phyloP scores from a whole-genome alignment of 2,113 vertebrate species.

The Brachyhypopomus occidentalis region DNA sequence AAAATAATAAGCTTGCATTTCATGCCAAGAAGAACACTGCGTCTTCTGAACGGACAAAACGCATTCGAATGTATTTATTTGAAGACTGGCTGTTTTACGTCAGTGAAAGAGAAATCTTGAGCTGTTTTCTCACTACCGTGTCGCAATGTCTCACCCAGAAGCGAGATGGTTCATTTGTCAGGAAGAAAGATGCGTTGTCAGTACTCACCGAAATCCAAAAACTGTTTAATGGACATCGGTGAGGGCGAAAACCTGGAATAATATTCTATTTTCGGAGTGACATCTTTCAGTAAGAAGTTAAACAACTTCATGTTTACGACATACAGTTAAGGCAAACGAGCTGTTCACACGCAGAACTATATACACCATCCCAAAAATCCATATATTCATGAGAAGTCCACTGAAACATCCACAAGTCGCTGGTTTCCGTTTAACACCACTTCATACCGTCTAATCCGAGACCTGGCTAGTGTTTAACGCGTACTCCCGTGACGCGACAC shows the following conservation, averaged over 20 bases:
- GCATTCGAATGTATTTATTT: neutral
- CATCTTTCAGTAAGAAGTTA: constrained; percentile 66
- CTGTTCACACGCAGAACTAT: neutral
- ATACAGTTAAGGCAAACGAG: neutral
- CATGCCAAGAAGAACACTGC: neutral
- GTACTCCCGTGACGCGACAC: no score
- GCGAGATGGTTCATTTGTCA: neutral
- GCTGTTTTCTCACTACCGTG: no score
- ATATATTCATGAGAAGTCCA: neutral
- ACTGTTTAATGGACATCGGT: constrained; percentile 78
- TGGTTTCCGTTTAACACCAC: neutral
- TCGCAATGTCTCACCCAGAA: neutral
- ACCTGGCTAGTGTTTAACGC: no score
- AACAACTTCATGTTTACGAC: constrained; percentile 68
- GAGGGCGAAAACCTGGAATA: constrained; percentile 77
- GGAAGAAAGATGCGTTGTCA: no score
- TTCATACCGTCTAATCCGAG: no score
- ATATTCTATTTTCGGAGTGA: constrained; percentile 71
- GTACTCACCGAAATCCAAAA: constrained; percentile 78
- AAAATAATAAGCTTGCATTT: neutral
- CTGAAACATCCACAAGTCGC: neutral
- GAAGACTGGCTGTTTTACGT: neutral
- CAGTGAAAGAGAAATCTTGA: neutral
- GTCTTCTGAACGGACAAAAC: neutral
- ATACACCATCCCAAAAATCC: neutral